Conservation (phyloP, 2,888 invertebrate genomes). For the Scelioninae gen. 1 region DNA sequence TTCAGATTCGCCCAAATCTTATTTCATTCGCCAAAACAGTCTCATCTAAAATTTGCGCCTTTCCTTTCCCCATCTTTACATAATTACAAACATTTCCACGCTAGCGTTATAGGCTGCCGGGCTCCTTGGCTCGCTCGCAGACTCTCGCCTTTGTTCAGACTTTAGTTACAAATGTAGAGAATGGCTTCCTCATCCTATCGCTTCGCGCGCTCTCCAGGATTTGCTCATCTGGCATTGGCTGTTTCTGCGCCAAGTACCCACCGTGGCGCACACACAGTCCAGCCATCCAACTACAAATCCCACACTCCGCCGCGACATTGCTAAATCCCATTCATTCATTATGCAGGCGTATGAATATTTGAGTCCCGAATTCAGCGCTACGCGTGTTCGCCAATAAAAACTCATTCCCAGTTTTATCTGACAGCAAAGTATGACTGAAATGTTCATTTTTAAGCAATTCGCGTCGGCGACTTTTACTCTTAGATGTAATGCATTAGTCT, state of each 20-base stretch:
- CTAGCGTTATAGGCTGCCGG: too few species aligned
- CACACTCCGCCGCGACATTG: conserved; percentile 55
- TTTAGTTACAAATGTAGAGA: conserved; percentile 79
- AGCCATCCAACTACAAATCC: conserved; percentile 68
- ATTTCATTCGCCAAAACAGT: conserved; percentile 71
- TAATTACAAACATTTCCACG: too few species aligned
- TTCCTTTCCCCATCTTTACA: conserved; percentile 47
- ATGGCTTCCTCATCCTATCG: conserved; percentile 71
- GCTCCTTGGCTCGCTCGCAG: too few species aligned
- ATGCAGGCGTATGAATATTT: conserved; percentile 79
- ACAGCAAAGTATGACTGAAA: conserved; percentile 37
- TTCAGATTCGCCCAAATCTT: conserved; percentile 70
- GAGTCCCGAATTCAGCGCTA: conserved; percentile 71
- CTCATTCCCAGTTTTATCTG: conserved; percentile 57
- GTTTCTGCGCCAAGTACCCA: conserved; percentile 37
- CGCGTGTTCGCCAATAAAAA: conserved; percentile 65
- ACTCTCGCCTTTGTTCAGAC: too few species aligned
- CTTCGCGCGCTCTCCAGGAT: conserved; percentile 31
- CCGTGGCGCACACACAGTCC: conserved; percentile 40
- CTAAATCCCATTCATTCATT: conserved; percentile 76
- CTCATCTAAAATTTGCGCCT: conserved; percentile 48
- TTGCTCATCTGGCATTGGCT: conserved; percentile 61
- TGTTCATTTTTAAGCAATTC: conserved; percentile 52
- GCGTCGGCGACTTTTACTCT: not conserved
- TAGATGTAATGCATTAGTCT: not conserved